Conservation (phyloP, 1,140 invertebrate species). For the Globodera rostochiensis region DNA sequence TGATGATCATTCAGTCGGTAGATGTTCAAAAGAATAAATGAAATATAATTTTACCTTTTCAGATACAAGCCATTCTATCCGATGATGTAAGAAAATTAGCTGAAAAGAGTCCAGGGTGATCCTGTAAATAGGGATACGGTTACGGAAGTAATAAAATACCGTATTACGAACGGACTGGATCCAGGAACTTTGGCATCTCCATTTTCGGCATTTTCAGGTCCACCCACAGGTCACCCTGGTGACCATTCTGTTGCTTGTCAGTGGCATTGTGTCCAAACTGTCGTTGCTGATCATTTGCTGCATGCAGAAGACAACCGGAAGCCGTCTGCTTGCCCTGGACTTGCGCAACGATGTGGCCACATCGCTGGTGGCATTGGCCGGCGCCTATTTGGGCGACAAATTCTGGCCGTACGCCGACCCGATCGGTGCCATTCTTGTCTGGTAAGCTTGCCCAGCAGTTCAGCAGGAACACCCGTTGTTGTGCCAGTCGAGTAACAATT, state of each 20-base stretch:
- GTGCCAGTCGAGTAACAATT: neutral
- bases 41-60: neutral
- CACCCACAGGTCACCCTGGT: slow-evolving; percentile 48
- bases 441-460: slow-evolving; percentile 24
- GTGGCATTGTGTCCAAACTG: slow-evolving; percentile 48
- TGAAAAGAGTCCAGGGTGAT: no score
- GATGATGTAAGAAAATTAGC: neutral
- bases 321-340: slow-evolving; percentile 43
- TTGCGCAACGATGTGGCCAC: slow-evolving; percentile 52
- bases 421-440: slow-evolving; percentile 51
- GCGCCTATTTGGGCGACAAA: slow-evolving; percentile 50
- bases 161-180: neutral
- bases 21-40: slow-evolving; percentile 32
- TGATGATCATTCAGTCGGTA: slow-evolving; percentile 51
- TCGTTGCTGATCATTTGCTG: slow-evolving; percentile 47
- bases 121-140: neutral
- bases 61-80: neutral
- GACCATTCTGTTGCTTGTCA: slow-evolving; percentile 39
- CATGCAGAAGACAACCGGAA: slow-evolving; percentile 38
- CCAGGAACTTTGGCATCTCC: neutral
- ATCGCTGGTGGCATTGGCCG: slow-evolving; percentile 47
- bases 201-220: slow-evolving; percentile 37
- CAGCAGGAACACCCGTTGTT: no score
- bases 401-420: slow-evolving; percentile 51
- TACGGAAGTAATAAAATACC: neutral